Evolutionary conservation across 2,113 vertebrate genomes (phyloP).

Genomic region (Maccullochella peelii): DNA sequence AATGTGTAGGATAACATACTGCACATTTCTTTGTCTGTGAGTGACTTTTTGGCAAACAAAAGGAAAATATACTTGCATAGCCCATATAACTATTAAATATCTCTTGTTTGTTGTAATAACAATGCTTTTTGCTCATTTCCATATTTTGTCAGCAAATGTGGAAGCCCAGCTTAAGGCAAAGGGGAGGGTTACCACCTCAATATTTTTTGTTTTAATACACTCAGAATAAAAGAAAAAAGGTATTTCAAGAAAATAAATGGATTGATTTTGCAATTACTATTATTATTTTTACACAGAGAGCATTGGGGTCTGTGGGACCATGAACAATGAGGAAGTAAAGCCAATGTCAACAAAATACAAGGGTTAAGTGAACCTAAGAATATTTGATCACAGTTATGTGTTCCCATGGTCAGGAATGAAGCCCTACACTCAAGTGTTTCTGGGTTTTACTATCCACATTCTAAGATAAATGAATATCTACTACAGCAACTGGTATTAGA

Average conservation of each 20-base stretch:
- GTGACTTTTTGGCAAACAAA: neutral
- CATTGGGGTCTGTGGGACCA: neutral
- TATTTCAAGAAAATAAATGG: neutral
- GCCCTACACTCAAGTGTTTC: neutral
- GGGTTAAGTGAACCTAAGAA: neutral
- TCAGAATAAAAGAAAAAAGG: neutral
- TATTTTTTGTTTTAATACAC: neutral
- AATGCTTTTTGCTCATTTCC: neutral
- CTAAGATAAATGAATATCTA: neutral
- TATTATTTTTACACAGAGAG: neutral
- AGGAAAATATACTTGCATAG: neutral
- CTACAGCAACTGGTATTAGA: neutral
- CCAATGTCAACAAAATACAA: neutral
- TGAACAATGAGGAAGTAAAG: neutral
- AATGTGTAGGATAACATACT: neutral
- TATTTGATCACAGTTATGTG: neutral
- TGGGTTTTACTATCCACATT: neutral
- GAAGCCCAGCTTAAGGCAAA: neutral
- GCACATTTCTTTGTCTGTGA: neutral
- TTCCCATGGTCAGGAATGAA: neutral
- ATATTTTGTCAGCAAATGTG: neutral
- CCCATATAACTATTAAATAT: neutral
- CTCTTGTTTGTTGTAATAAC: neutral
- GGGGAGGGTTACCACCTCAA: neutral
- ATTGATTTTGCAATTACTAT: slow-evolving; percentile 1